Base-by-base conservation (phyloP, 2,797 vertebrate genomes). In the Buceros bicornis region DNA sequence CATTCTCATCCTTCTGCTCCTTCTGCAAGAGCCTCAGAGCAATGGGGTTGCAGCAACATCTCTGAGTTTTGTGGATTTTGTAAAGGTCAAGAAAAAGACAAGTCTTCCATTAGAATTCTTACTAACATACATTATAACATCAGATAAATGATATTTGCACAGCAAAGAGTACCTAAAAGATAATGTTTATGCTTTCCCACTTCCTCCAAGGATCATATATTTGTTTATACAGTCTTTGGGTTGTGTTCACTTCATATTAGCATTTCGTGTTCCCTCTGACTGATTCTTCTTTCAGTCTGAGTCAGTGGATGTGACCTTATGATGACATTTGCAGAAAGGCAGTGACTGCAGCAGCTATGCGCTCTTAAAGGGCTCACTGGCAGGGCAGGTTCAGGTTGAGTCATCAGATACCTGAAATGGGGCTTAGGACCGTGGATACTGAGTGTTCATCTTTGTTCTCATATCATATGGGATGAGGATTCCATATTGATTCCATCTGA, bases 301-400 rank as follows among this genome's bases (percentile, higher is more conserved):
- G 80, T 82, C 61, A 71, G 56, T 77, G 66, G 73, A 87, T 95
- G 73, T 96, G 95, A 97, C 97, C 94, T 97, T 97, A 94, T 76
- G 57, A 69, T 97, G 97, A 94, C 93, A 97, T 97, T 97, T 97
- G 95, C 94, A 93, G 89, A 95, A 76, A 82, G 64, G 53, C 85
- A 69, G n/a, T 51, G 80, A 53, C 80, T 90, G 87, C 43, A 58
- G 89, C 91, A 90, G 89, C 87, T 90, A 77, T 40, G 56, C 6
- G 2, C 57, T 93, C 64, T 70, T 48, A 67, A 77, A 62, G 69
- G 93, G 53, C 93, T 96, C 74, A n/a, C 57, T 43, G 50, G 42
- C 42, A 82, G 53, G 37, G 28, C 50, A 88, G 42, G 47, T 42
- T 64, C 5, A 4, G 61, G 53, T 70, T 96, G 90, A 94, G 42